Evolutionary conservation across 1,140 invertebrate genomes (phyloP), one percentile per base, ranked within the genome.

Genomic region (Geopemphigus sp.): DNA sequence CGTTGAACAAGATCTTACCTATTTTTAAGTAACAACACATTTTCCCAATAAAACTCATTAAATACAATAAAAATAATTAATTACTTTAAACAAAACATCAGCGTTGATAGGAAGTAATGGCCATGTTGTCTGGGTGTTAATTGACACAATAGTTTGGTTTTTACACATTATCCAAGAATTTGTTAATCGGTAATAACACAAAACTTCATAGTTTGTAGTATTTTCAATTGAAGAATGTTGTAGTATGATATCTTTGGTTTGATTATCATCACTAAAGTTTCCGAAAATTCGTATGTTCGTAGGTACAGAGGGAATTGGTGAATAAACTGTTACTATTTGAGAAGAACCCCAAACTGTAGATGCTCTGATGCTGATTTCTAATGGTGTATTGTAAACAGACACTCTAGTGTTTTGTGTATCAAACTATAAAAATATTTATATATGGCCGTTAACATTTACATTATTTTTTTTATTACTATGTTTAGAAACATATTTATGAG

Each of bases 271-370:
- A 47, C 32, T 78, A 8, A 50, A 87, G 26, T 86, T 89, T 0
- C 93, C 88, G 83, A 91, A 95, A 11, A 90, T 87, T 80, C 94
- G 86, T 0, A 93, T 88, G 57, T 90, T 88, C 0, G 86, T 85
- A 0, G 94, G 95, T 24, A 89, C 88, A 5, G 89, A 89, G 5
- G 94, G 94, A 14, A 89, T 89, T 63, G 91, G 90, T 63, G 91
- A 88, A 0, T 92, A 93, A 0, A 92, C 91, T 82, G 87, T 87
- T 0, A 92, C 82, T 29, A 85, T 84, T 0, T 87, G 85, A 0
- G 93, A 91, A 11, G 91, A 88, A 47, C 92, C 92, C 94, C 95
- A 97, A 82, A 92, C 92, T 0, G 94, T 95, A 82, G 92, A 92
- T 0, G 94, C 91, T 72, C 91, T 90, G 2, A 97, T 88, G 1